These are phyloP conservation scores for Dicycla oo DNA, from an alignment of 2,888 invertebrate genomes.

Conservation along the genomic window DNA sequence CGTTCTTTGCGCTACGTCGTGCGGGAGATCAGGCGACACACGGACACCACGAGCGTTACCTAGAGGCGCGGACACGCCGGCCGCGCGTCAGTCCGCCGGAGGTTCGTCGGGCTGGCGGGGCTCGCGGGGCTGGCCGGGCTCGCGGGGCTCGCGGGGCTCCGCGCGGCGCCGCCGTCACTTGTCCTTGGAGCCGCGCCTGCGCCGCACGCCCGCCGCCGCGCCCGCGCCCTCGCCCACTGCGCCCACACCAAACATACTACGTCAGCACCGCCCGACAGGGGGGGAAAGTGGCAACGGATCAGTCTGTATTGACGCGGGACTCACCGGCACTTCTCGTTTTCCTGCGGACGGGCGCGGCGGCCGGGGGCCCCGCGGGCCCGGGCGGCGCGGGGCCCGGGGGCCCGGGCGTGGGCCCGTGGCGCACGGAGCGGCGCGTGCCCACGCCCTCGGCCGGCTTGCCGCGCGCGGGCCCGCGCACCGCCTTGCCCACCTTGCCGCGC, in stretches of 20 bases:
- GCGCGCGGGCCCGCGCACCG: slow-evolving; percentile 57
- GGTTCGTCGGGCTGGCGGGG: slow-evolving; percentile 56
- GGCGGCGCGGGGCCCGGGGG: slow-evolving; percentile 71
- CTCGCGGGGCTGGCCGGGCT: slow-evolving; percentile 27
- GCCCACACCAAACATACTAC: slow-evolving; percentile 49
- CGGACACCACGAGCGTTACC: slow-evolving; percentile 31
- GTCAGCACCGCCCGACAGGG: slow-evolving; percentile 34
- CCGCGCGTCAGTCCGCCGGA: slow-evolving; percentile 64
- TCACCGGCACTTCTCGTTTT: slow-evolving; percentile 94
- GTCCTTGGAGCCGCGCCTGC: slow-evolving; percentile 93
- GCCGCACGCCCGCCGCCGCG: slow-evolving; percentile 76
- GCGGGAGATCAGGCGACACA: slow-evolving; percentile 30
- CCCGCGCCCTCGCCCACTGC: slow-evolving; percentile 80
- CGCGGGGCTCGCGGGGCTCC: slow-evolving; percentile 54
- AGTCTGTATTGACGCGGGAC: slow-evolving; percentile 63
- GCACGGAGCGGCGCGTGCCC: slow-evolving; percentile 90
- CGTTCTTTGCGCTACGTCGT: slow-evolving; percentile 23
- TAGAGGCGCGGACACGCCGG: slow-evolving; percentile 17
- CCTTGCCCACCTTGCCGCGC: slow-evolving; percentile 82
- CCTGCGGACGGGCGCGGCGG: slow-evolving; percentile 83
- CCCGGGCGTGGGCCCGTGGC: slow-evolving; percentile 83
- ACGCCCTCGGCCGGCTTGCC: slow-evolving; percentile 83
- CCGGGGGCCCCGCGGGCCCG: slow-evolving; percentile 71
- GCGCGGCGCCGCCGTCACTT: slow-evolving; percentile 92
- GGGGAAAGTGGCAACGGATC: slow-evolving; percentile 29